phyloP scores from a whole-genome alignment of 2,888 invertebrate genomes.

The Cephus rjabovi region DNA sequence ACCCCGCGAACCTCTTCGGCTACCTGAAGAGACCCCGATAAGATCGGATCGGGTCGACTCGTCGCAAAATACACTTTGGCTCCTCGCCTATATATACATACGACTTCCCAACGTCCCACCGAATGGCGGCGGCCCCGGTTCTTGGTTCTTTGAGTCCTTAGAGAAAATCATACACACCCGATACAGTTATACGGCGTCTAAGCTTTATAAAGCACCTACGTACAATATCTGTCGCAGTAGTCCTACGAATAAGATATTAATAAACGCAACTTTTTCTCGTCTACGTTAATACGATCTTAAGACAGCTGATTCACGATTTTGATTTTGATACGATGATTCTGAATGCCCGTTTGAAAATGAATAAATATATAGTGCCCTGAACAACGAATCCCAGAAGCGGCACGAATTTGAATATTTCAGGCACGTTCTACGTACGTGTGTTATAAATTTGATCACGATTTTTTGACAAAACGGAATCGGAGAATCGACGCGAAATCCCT shows the following conservation, averaged over 20 bases:
- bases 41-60: conserved; percentile 19
- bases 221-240: no score
- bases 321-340: no score
- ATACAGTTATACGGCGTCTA: no score
- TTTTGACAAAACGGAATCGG: conserved; percentile 7
- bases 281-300: no score
- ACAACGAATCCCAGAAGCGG: background rate
- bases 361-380: background rate
- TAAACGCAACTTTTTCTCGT: no score
- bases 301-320: no score
- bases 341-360: no score
- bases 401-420: conserved; percentile 40
- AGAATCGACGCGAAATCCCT: background rate
- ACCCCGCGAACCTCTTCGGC: conserved; percentile 37
- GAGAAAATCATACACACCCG: no score
- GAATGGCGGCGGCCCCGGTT: background rate
- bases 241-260: no score
- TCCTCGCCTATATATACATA: background rate
- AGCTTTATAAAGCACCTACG: no score
- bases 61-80: conserved; percentile 9
- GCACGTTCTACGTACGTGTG: conserved; percentile 38
- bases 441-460: conserved; percentile 40
- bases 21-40: conserved; percentile 25
- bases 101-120: background rate
- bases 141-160: no score